phyloP scores from a whole-genome alignment of 2,113 vertebrate species.

The Nettapus auritus region DNA sequence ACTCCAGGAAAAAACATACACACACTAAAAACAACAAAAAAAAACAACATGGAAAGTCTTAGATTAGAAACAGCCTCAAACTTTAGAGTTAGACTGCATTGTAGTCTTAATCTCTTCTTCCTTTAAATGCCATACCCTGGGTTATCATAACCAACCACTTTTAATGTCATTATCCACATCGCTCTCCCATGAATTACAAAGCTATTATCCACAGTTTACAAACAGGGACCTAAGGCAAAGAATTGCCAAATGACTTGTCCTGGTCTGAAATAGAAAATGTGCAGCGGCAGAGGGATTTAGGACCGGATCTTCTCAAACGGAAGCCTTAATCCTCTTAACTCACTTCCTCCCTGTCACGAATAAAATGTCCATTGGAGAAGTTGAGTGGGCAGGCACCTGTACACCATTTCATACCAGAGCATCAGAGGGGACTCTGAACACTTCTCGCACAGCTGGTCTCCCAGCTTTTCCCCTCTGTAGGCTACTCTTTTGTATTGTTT shows the following conservation, averaged over 20 bases:
- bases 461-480: not conserved
- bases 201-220: not conserved
- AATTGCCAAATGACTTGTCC: not conserved
- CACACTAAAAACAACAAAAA: not conserved
- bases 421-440: not conserved
- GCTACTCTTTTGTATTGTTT: not conserved
- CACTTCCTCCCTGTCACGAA: accelerated
- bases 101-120: not conserved
- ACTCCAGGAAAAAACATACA: not conserved
- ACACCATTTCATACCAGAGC: not conserved
- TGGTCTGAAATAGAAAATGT: not conserved
- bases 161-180: not conserved
- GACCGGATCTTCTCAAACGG: not conserved
- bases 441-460: not conserved
- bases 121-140: not conserved
- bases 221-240: not conserved
- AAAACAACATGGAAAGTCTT: not conserved
- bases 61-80: constrained; percentile 16
- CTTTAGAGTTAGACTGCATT: not conserved
- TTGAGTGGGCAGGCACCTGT: not conserved
- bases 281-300: not conserved
- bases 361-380: not conserved
- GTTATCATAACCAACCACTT: not conserved
- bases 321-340: not conserved
- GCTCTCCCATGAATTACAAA: not conserved